phyloP scores from a whole-genome alignment of 2,888 invertebrate species.

The Meiosimyza decipiens region DNA sequence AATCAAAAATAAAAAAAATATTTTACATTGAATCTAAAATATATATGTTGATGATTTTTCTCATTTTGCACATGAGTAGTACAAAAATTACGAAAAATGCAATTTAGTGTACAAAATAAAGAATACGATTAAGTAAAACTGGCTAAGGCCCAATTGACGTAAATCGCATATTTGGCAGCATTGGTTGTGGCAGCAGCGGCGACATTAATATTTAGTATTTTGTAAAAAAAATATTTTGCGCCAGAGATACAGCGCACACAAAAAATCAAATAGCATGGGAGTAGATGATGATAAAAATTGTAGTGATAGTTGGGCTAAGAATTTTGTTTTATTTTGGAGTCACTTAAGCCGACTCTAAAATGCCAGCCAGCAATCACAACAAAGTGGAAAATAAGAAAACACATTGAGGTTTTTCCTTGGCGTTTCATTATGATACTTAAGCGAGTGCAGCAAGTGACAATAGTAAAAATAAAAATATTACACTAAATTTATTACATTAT shows the following conservation, averaged over 20 bases:
- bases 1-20: neutral
- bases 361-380: constrained; percentile 1
- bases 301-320: neutral
- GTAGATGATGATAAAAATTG: neutral
- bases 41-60: neutral
- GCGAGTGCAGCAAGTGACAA: constrained; percentile 12
- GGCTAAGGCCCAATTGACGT: constrained; percentile 25
- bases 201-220: constrained; percentile 4
- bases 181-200: neutral
- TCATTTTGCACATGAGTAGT: neutral
- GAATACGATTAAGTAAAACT: constrained; percentile 24
- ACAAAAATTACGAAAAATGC: neutral
- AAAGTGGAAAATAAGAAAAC: constrained; percentile 18
- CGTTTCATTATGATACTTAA: neutral
- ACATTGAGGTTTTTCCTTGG: neutral
- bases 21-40: constrained; percentile 20
- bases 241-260: neutral
- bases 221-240: neutral
- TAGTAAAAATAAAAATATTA: constrained; percentile 2
- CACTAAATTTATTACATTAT: constrained; percentile 16
- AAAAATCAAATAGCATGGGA: neutral
- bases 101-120: constrained; percentile 1
- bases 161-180: constrained; percentile 28
- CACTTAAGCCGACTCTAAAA: neutral
- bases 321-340: neutral